Evolutionary conservation across 2,113 vertebrate genomes (phyloP).

Genomic region (Planiliza haematocheilus): DNA sequence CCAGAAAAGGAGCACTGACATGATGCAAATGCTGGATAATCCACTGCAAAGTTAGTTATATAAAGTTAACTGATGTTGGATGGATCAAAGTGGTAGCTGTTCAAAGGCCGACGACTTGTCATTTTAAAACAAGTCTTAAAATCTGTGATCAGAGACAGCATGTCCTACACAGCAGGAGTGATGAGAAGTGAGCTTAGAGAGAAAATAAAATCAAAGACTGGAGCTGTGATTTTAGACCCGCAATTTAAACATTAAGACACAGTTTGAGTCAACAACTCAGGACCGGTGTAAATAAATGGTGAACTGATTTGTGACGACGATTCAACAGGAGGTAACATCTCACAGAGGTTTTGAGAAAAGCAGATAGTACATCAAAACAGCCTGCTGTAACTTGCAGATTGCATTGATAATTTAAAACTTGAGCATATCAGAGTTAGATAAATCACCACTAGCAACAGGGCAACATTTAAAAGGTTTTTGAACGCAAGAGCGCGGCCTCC

Average conservation of each 20-base stretch:
- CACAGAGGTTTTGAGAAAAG: constrained; percentile 6
- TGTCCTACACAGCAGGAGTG: constrained; percentile 24
- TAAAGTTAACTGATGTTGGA: constrained; percentile 17
- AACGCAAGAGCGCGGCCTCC: constrained; percentile 30
- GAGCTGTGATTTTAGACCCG: not conserved
- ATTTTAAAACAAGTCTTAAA: constrained; percentile 28
- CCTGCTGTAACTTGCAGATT: constrained; percentile 39
- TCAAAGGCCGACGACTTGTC: constrained; percentile 44
- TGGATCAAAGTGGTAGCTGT: constrained; percentile 39
- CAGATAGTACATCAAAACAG: constrained; percentile 27
- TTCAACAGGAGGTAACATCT: constrained; percentile 20
- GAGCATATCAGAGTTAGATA: constrained; percentile 28
- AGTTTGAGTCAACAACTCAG: not conserved
- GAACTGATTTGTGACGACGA: not conserved
- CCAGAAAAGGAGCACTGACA: not conserved
- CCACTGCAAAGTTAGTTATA: not conserved
- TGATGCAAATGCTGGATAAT: not conserved
- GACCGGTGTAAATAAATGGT: not conserved
- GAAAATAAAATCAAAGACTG: constrained; percentile 44
- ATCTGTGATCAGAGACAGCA: constrained; percentile 40
- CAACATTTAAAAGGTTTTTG: constrained; percentile 53
- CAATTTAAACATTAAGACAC: constrained; percentile 9
- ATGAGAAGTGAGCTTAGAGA: constrained; percentile 15
- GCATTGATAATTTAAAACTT: constrained; percentile 23
- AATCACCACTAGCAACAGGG: constrained; percentile 13